These are phyloP conservation scores for Menidia beryllina DNA, from an alignment of 2,113 vertebrate species.

Conservation along the genomic window DNA sequence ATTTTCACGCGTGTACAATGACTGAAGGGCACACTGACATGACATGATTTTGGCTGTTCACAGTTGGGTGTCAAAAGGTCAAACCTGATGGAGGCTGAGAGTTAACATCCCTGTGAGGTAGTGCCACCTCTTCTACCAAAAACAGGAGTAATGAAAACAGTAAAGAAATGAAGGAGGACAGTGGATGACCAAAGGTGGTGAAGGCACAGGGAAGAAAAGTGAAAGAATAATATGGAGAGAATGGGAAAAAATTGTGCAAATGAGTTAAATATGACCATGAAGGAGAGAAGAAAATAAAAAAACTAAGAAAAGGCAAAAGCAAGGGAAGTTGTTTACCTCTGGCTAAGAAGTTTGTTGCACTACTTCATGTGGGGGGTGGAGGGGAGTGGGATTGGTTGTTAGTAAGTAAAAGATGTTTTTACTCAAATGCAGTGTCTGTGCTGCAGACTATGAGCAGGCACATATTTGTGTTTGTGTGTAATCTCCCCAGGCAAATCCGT, in stretches of 20 bases:
- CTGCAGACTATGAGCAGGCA: slow-evolving; percentile 38
- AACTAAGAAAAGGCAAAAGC: slow-evolving; percentile 52
- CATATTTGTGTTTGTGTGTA: slow-evolving; percentile 67
- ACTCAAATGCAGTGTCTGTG: slow-evolving; percentile 60
- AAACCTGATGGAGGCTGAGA: slow-evolving; percentile 12
- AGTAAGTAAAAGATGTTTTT: slow-evolving; percentile 68
- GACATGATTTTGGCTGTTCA: slow-evolving; percentile 23
- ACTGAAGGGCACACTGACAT: slow-evolving; percentile 23
- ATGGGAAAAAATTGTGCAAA: slow-evolving; percentile 18
- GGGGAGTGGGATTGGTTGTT: slow-evolving; percentile 35
- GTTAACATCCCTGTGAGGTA: slow-evolving; percentile 50
- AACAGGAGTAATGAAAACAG: slow-evolving; percentile 33
- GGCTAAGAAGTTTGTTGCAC: slow-evolving; percentile 57
- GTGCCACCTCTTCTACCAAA: slow-evolving; percentile 42
- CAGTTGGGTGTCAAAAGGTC: slow-evolving; percentile 33
- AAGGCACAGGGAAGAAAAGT: neutral
- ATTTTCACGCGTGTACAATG: neutral
- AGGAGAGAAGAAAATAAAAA: slow-evolving; percentile 46
- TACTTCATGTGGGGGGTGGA: slow-evolving; percentile 36
- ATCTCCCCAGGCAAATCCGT: slow-evolving; percentile 83
- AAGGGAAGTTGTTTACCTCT: slow-evolving; percentile 71
- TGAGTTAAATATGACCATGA: slow-evolving; percentile 43
- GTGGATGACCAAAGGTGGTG: slow-evolving; percentile 3
- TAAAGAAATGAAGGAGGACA: slow-evolving; percentile 31
- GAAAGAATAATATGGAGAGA: neutral